Conservation (phyloP, 1,140 invertebrate species). For the Aphelinus atriplicis region DNA sequence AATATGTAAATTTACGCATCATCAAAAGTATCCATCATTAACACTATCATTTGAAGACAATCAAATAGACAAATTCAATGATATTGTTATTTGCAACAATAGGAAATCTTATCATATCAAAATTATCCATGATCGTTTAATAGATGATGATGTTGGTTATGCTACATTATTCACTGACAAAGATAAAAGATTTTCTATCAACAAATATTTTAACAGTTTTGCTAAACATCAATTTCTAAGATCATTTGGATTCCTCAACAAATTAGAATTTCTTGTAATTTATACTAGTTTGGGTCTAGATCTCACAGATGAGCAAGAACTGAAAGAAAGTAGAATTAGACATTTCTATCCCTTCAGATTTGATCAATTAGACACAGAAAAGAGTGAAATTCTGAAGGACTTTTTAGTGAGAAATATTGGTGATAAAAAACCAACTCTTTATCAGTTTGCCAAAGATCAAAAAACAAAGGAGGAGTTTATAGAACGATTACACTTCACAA, state of each 20-base stretch:
- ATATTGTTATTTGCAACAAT: slow-evolving; percentile 3
- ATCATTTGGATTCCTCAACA: slow-evolving; percentile 30
- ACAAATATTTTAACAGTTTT: slow-evolving; percentile 44
- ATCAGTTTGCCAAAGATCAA: slow-evolving; percentile 36
- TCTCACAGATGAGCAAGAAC: slow-evolving; percentile 38
- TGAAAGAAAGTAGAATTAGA: slow-evolving; percentile 16
- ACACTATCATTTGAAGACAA: slow-evolving; percentile 40
- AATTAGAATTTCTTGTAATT: slow-evolving; percentile 42
- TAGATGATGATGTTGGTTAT: slow-evolving; percentile 40
- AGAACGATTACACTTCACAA: slow-evolving; percentile 36
- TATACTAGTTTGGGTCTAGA: slow-evolving; percentile 45
- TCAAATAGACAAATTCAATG: slow-evolving; percentile 39
- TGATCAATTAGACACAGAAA: slow-evolving; percentile 39
- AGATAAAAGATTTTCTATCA: slow-evolving; percentile 35
- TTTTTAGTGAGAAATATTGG: slow-evolving; percentile 41
- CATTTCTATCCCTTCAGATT: slow-evolving; percentile 34
- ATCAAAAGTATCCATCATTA: slow-evolving; percentile 40
- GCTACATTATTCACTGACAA: slow-evolving; percentile 42
- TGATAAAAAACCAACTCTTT: slow-evolving; percentile 33
- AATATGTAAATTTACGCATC: slow-evolving; percentile 37
- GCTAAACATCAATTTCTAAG: slow-evolving; percentile 35
- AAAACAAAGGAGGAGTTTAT: slow-evolving; percentile 39
- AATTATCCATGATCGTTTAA: slow-evolving; percentile 40
- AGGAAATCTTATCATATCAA: slow-evolving; percentile 40
- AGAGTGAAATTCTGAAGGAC: slow-evolving; percentile 42